Evolutionary conservation across 2,797 vertebrate genomes (phyloP), one percentile per base, ranked within the genome.

Genomic region (Sandelia bainsii): DNA sequence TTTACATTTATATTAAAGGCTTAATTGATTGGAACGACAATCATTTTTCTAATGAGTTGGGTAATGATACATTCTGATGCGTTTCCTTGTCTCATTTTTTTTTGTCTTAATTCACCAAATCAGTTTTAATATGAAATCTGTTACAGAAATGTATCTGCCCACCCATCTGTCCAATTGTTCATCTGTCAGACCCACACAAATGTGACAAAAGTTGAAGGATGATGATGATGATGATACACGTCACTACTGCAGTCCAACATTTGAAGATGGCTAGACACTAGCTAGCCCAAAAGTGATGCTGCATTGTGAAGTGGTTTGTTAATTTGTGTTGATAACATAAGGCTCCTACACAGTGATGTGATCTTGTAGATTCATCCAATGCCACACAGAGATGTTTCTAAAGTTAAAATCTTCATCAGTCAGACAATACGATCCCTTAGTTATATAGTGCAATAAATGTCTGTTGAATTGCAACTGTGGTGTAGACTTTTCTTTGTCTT

Each of bases 1-100:
- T 92, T 91, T 89, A 90, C 87, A 92, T 92, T 91, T 90, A 90
- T 91, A 92, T 89, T 87, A 88, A 88, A 81, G 73, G 81, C 81
- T 61, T 85, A 89, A 92, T 86, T 89, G 82, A 90, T 85, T 80
- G 87, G 87, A 91, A 89, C 81, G 37, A 69, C 81, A 73, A 62
- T 72, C 76, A 0, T 68, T 56, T 76, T 87, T 62, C 59, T 84
- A 90, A 91, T 81, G 85, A 92, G 82, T 75, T 48, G 77, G 62
- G 42, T 88, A 89, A 91, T 91, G 86, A 89, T 46, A 82, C 77
- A 50, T 73, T 69, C 54, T 10, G 44, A 77, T 84, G 71, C 12
- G 40, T 77, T 87, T 88, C 80, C 79, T 76, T 34, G 54, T 84
- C 52, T 67, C 12, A 61, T 82, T 82, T 29, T 29, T 34, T 34